Base-by-base conservation (phyloP, 2,888 invertebrate species). In the Idaea straminata region DNA sequence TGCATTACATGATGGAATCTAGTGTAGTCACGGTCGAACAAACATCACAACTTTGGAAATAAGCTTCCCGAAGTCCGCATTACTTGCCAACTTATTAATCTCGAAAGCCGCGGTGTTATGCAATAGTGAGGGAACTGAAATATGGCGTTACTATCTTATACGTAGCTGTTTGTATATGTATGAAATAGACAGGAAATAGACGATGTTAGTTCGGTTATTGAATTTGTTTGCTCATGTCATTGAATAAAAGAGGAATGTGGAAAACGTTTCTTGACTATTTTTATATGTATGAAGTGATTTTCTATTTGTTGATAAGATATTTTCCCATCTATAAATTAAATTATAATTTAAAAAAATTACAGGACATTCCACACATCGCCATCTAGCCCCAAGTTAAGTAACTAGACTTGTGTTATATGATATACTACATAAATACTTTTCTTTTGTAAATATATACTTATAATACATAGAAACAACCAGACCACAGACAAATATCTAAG, bases 181-280 rank as follows among this genome's bases (percentile, higher is more conserved):
- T 47, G 47, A 13, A 47, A 47, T 47, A 47, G 47, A 47, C 47
- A 47, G 47, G 47, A 47, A 47, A 47, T 47, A 7, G 7, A 47
- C 47, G 47, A 47, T 47, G 47, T 47, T 47, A 47, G 47, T 47
- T 47, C 47, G 47, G 47, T 47, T 47, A 47, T 47, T 47, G 47
- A 47, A 47, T 47, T 47, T 47, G 47, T 47, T 47, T 13, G 47
- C 25, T 7, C 47, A 10, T 47, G 47, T 47, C 47, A 10, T 47
- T 13, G 47, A 47, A 47, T 47, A 47, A 47, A 47, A 10, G 47
- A 10, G 13, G 47, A 4, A 47, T 47, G 47, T 47, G 10, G 47
- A 47, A 47, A 47, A 47, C 7, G 47, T 47, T 47, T 47, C 0
- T 7, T 47, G 47, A 13, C 3, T 4, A 10, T 13, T 13, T 13